Evolutionary conservation across 2,888 invertebrate genomes (phyloP), one percentile per base, ranked within the genome.

Genomic region (Oxycera nigricornis): DNA sequence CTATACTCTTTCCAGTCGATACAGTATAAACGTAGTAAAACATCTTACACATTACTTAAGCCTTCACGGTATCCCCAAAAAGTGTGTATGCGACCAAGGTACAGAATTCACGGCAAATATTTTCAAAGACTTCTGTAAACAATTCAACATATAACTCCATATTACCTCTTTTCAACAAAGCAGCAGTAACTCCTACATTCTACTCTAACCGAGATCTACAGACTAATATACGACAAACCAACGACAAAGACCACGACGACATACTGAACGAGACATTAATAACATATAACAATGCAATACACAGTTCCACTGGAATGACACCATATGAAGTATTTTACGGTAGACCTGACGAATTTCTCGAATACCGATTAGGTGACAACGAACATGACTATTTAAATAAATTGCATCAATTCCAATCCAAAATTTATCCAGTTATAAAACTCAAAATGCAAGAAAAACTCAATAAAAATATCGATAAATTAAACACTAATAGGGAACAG

Each of bases 241-340:
- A 75, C 31, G 72, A 75, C 50, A 30, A 72, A 0, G 68, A 73
- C 31, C 74, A 77, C 26, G 67, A 74, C 11, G 76, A 77, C 62
- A 75, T 78, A 31, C 41, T 77, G 11, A 26, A 17, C 0, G 77
- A 77, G 76, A 72, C 75, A 2, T 22, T 46, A 4, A 73, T 73
- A 1, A 73, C 73, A 11, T 75, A 73, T 14, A 75, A 75, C 39
- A 77, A 75, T 57, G 52, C 74, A 1, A 75, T 76, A n/a, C 73
- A 76, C 41, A 73, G 73, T 2, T n/a, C 55, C 17, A 75, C 74
- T n/a, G 75, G 73, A 55, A 28, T 59, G n/a, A 76, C 74, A 1
- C 74, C 74, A 9, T 74, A 55, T 17, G 74, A 72, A 41, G 46
- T 74, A 2, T 73, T 74, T 26, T 73, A 52, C 17, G 73, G 67